Percentiles rank a stretch among this genome's conserved stretches.
phyloP scores from a whole-genome alignment of 2,797 vertebrate genomes.

The Mus caroli region DNA sequence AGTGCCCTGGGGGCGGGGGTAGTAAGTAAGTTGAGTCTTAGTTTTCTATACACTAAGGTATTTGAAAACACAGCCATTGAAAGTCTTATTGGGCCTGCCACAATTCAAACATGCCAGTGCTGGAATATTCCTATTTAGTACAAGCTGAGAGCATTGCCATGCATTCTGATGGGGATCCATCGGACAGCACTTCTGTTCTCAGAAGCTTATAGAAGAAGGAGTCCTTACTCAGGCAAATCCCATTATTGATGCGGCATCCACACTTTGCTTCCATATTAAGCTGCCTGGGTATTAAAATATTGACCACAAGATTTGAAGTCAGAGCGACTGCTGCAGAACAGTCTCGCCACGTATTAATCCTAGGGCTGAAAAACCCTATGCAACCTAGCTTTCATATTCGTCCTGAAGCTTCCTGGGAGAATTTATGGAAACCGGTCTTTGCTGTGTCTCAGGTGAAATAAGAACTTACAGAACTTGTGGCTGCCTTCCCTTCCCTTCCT shows the following conservation, averaged over 20 bases:
- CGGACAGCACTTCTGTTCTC: neutral
- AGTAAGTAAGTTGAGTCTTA: neutral
- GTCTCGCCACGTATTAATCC: neutral
- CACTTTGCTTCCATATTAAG: neutral
- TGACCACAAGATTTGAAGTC: neutral
- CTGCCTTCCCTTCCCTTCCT: neutral
- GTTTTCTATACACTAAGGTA: neutral
- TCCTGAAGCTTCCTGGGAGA: neutral
- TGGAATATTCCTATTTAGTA: neutral
- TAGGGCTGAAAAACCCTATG: neutral
- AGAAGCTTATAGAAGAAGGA: neutral
- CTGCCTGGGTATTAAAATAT: neutral
- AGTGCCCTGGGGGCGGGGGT: neutral
- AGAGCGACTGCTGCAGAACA: neutral
- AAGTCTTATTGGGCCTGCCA: neutral
- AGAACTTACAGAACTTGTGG: neutral
- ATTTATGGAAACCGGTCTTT: neutral
- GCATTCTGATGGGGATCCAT: neutral
- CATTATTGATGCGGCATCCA: too few species aligned
- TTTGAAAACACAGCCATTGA: neutral
- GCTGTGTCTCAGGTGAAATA: neutral
- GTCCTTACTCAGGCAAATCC: neutral
- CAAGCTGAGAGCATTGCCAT: neutral
- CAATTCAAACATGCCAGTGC: neutral
- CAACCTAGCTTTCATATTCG: conserved; percentile 1